Evolutionary conservation across 2,797 vertebrate species (phyloP), one percentile per base, ranked within the genome.

Genomic region (Anabas testudineus): DNA sequence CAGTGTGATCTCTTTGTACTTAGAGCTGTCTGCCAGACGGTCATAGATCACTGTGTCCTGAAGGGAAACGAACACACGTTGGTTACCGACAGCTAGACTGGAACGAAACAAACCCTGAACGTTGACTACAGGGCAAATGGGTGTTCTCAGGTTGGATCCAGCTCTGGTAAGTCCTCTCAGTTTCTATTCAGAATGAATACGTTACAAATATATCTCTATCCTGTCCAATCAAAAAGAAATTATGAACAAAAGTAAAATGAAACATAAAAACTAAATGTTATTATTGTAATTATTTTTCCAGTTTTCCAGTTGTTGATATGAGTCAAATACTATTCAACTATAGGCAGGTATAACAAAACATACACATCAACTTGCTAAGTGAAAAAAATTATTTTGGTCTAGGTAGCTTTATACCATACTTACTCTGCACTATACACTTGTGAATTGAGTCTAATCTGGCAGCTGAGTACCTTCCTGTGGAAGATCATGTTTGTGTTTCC

Each of bases 1-100:
- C 80, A 99, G 88, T 7, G 98, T 99, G 83, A 98, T 99, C 91
- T 99, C 97, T 93, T 98, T 99, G 92, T 97, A 99, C 90, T 95
- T 96, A 60, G 98, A 99, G 81, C 90, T 97, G 91, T 99, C 97
- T 56, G 97, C 95, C 82, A 99, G 94, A 60, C 98, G 96, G 78
- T 99, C 98, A 84, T 98, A 99, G 92, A 99, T 96, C 57, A 99
- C 98, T 0, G 97, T 98, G 91, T 99, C 98, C 98, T 99, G 92
- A 89, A 83, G 80, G 24, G 86, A 91, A 81, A 72, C 76, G 91
- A 80, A 84, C 59, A 77, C 49, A 32, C 26, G 18, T 10, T 58
- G 67, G 72, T 78, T 82, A 78, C 66, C 43, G 55, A 79, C 48
- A 76, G 57, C 45, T 54, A 54, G 61, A 79, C 68, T 75, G 57